phyloP scores from a whole-genome alignment of 92 coral and sea anemone genomes.

The Blastomussa wellsi region DNA sequence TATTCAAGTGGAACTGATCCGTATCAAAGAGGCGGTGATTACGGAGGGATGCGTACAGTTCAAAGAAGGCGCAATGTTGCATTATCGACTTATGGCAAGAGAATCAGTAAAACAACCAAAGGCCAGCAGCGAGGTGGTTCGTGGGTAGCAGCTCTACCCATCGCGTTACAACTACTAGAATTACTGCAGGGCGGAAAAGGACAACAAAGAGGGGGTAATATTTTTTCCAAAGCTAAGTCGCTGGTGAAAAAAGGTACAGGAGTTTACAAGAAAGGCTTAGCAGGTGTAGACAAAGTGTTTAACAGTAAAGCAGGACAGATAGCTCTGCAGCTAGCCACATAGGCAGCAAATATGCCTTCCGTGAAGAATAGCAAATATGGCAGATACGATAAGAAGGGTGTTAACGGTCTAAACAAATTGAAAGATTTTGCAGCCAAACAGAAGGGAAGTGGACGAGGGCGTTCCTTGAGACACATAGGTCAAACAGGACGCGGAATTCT shows the following conservation, averaged over 20 bases:
- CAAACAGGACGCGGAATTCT: background rate
- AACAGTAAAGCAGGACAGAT: background rate
- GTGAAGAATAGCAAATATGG: conserved; percentile 8
- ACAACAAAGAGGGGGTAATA: background rate
- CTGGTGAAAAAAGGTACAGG: background rate
- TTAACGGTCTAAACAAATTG: background rate
- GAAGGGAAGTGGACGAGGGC: background rate
- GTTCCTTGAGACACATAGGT: background rate
- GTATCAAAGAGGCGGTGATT: conserved; percentile 2
- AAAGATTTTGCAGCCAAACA: conserved; percentile 4
- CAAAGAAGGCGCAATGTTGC: background rate
- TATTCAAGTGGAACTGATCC: background rate
- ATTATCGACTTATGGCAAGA: conserved; percentile 6
- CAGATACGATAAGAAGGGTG: background rate
- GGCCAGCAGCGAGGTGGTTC: background rate
- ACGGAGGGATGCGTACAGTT: background rate
- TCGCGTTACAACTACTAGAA: background rate
- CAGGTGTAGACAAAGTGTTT: background rate
- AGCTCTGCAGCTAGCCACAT: background rate
- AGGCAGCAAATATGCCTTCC: background rate
- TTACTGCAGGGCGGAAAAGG: background rate
- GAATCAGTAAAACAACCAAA: background rate
- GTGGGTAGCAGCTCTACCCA: conserved; percentile 1
- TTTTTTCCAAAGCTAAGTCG: background rate
- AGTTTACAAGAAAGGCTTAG: conserved; percentile 1